phyloP scores from a whole-genome alignment of 2,113 vertebrate genomes.

The Lepus europaeus region DNA sequence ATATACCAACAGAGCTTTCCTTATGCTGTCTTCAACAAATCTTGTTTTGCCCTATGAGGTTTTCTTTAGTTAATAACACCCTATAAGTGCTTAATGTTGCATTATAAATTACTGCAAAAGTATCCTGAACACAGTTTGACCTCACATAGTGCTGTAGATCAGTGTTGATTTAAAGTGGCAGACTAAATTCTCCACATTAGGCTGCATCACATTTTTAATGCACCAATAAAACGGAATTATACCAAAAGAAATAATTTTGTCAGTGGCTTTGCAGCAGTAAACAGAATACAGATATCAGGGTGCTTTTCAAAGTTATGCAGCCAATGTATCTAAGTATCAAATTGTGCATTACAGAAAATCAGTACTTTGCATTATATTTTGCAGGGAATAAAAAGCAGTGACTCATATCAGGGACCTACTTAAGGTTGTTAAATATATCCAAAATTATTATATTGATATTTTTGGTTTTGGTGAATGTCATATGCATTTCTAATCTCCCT shows the following conservation, averaged over 20 bases:
- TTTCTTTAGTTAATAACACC: conserved; percentile 66
- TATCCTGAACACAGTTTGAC: conserved; percentile 57
- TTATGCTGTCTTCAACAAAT: conserved; percentile 68
- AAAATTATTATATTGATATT: not conserved
- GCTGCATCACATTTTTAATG: conserved; percentile 72
- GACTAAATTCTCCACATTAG: conserved; percentile 74
- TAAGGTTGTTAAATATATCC: not conserved
- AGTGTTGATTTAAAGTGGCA: conserved; percentile 76
- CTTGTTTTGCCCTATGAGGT: not conserved
- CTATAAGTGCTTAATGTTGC: not conserved
- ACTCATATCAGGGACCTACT: not conserved
- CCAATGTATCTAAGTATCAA: conserved; percentile 23
- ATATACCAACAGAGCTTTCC: not conserved
- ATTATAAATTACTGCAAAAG: conserved; percentile 67
- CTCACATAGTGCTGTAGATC: conserved; percentile 44
- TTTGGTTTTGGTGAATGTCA: not conserved
- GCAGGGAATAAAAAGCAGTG: not conserved
- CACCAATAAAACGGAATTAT: conserved; percentile 66
- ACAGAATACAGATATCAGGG: conserved; percentile 16
- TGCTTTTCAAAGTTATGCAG: not conserved
- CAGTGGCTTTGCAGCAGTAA: conserved; percentile 57
- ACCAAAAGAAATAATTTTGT: conserved; percentile 68
- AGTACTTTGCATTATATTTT: not conserved
- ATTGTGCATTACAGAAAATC: not conserved
- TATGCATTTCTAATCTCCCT: not conserved